phyloP scores from a whole-genome alignment of 2,888 invertebrate genomes.

The Parnassius glacialis region DNA sequence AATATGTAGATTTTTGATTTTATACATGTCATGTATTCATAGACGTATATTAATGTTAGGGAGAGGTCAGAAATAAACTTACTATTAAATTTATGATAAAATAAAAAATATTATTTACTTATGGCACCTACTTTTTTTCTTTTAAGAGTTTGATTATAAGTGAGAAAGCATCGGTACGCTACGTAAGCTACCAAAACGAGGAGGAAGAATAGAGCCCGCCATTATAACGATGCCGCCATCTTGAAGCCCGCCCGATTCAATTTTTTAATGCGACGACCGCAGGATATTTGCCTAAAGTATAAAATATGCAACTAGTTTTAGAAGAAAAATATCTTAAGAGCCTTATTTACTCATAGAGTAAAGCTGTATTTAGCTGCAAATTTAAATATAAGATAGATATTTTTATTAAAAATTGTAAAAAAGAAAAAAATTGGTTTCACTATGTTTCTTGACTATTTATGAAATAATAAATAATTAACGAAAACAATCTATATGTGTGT shows the following conservation, averaged over 20 bases:
- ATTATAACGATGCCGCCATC: conserved; percentile 46
- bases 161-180: conserved; percentile 95
- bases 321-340: conserved; percentile 3
- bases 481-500: neutral
- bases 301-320: conserved; percentile 12
- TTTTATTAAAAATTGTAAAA: neutral
- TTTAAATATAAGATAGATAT: conserved; percentile 35
- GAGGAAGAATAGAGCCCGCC: conserved; percentile 85
- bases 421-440: neutral
- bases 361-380: conserved; percentile 19
- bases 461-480: conserved; percentile 20
- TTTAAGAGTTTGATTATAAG: conserved; percentile 93
- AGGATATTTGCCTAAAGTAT: conserved; percentile 29
- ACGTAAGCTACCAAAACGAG: conserved; percentile 96
- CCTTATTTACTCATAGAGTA: conserved; percentile 11
- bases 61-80: too few species aligned
- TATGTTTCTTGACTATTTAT: conserved; percentile 33
- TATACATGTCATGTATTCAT: too few species aligned
- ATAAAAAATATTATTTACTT: too few species aligned
- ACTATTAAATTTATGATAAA: too few species aligned
- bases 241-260: conserved; percentile 44
- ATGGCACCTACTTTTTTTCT: conserved; percentile 16
- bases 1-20: too few species aligned
- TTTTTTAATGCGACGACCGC: conserved; percentile 20
- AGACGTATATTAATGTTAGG: too few species aligned